A percentile compares a stretch with the other conserved stretches of the same genome.
phyloP scores from a whole-genome alignment of 2,113 vertebrate species.

The Ailurus styani region DNA sequence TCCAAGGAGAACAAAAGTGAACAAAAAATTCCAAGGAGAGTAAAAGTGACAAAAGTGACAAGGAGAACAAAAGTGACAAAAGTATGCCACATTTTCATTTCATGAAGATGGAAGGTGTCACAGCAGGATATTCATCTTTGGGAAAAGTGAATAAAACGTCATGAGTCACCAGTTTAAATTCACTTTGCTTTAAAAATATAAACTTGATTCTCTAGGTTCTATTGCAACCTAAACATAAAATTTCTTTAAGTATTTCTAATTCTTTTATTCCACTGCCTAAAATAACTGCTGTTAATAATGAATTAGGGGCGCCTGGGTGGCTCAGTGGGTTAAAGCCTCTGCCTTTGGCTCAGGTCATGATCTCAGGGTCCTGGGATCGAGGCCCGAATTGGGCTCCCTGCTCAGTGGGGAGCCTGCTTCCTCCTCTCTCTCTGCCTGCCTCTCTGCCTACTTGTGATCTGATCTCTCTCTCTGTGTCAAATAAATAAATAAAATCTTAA shows the following conservation, averaged over 20 bases:
- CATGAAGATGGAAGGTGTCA: background rate
- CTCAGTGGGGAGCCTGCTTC: too few relatives aligned
- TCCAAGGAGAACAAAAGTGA: conserved; percentile 40
- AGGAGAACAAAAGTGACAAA: background rate
- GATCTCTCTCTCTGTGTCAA: too few relatives aligned
- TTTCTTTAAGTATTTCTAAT: background rate
- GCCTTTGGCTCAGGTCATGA: too few relatives aligned
- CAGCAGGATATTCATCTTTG: conserved; percentile 22
- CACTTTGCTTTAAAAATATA: conserved; percentile 42
- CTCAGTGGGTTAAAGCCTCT: too few relatives aligned
- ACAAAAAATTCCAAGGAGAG: conserved; percentile 32
- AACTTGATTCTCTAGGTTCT: conserved; percentile 9
- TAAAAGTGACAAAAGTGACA: background rate
- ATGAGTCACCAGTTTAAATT: conserved; percentile 30
- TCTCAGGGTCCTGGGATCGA: too few relatives aligned
- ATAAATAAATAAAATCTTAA: too few relatives aligned
- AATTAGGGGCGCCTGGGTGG: too few relatives aligned
- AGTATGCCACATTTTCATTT: conserved; percentile 48
- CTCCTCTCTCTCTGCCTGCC: too few relatives aligned
- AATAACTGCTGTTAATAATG: conserved; percentile 32
- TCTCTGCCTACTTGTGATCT: too few relatives aligned
- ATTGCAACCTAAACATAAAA: background rate
- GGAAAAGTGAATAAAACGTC: background rate
- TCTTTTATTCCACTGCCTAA: background rate
- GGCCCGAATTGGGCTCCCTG: too few relatives aligned